Conservation (phyloP, 2,888 invertebrate species). For the Tetropium fuscum region DNA sequence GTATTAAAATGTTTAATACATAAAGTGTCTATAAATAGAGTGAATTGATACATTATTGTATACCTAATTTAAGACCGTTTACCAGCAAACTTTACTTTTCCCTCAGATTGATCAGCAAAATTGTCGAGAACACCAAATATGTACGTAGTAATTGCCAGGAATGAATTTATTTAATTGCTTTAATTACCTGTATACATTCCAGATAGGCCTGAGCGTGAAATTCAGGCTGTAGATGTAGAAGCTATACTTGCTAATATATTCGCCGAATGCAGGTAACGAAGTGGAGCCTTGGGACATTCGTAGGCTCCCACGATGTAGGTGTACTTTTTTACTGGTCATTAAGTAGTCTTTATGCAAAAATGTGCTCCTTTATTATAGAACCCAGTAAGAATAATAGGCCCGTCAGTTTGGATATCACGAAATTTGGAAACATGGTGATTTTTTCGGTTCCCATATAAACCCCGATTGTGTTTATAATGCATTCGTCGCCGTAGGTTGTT, state of each 20-base stretch:
- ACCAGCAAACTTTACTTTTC: neutral
- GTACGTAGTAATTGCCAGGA: constrained; percentile 3
- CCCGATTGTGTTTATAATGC: constrained; percentile 10
- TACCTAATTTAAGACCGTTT: no score
- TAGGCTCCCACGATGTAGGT: constrained; percentile 25
- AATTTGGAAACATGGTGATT: constrained; percentile 11
- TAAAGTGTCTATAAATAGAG: no score
- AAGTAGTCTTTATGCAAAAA: constrained; percentile 21
- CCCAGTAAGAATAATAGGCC: constrained; percentile 17
- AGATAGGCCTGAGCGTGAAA: constrained; percentile 1
- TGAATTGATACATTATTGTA: no score
- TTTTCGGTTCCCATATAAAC: constrained; percentile 24
- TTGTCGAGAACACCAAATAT: neutral
- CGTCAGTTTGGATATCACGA: constrained; percentile 19
- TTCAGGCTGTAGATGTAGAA: neutral
- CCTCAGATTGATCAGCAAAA: constrained; percentile 9
- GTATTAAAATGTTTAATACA: no score
- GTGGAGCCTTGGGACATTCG: neutral
- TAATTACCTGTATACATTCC: constrained; percentile 4
- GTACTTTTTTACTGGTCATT: constrained; percentile 8
- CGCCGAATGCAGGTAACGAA: neutral
- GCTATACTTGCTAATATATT: neutral
- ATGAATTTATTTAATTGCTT: constrained; percentile 8
- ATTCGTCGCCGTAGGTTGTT: constrained; percentile 6
- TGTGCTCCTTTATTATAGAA: constrained; percentile 14